Percentiles rank a stretch among this genome's conserved stretches.
Conservation (phyloP, 2,113 vertebrate genomes). For the Oryzias melastigma region DNA sequence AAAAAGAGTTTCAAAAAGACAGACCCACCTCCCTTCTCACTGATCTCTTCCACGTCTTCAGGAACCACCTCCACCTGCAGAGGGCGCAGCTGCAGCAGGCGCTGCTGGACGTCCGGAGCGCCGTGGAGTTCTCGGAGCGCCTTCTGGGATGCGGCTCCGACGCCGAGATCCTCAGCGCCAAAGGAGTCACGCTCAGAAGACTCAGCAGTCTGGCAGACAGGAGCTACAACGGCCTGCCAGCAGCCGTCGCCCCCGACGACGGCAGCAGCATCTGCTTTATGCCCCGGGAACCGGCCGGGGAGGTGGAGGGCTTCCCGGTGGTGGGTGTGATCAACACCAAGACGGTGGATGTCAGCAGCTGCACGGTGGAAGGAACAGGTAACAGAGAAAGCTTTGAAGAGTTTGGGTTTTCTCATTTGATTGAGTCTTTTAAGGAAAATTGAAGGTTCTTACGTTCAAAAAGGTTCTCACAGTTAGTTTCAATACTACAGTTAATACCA, state of each 20-base stretch:
- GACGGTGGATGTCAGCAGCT: constrained; percentile 82
- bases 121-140: constrained; percentile 83
- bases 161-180: constrained; percentile 84
- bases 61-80: constrained; percentile 85
- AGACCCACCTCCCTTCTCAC: neutral
- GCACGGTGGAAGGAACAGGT: constrained; percentile 87
- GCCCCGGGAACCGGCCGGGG: constrained; percentile 78
- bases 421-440: too few relatives aligned
- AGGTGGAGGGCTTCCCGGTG: constrained; percentile 82
- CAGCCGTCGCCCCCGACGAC: constrained; percentile 48
- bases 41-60: constrained; percentile 13
- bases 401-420: neutral
- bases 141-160: constrained; percentile 83
- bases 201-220: constrained; percentile 76
- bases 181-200: constrained; percentile 80
- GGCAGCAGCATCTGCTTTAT: constrained; percentile 80
- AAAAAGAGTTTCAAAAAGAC: neutral
- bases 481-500: too few relatives aligned
- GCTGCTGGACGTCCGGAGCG: constrained; percentile 79
- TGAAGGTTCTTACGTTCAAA: too few relatives aligned
- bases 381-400: neutral
- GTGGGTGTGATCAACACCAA: constrained; percentile 81
- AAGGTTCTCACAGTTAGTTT: too few relatives aligned
- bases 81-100: constrained; percentile 86
- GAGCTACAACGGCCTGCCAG: constrained; percentile 60